phyloP scores from a whole-genome alignment of 2,113 vertebrate genomes.

The Erythrolamprus reginae region DNA sequence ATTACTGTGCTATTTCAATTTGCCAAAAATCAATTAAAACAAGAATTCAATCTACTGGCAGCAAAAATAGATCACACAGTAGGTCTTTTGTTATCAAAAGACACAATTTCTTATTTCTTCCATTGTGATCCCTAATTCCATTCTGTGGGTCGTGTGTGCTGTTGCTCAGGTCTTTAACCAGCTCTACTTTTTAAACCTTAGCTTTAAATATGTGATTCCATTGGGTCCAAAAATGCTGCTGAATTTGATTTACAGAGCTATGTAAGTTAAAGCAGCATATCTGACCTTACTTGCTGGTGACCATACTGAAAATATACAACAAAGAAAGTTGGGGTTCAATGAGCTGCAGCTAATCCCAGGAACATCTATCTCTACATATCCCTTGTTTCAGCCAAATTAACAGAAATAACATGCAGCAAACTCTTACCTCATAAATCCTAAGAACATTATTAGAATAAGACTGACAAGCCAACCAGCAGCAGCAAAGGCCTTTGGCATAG shows the following conservation, averaged over 20 bases:
- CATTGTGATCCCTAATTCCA: not conserved
- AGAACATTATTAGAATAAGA: conserved; percentile 81
- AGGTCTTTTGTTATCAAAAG: not conserved
- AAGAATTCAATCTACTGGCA: not conserved
- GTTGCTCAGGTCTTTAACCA: not conserved
- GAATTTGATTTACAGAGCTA: not conserved
- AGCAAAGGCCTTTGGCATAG: conserved; percentile 96
- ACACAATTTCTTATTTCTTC: not conserved
- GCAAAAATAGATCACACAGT: not conserved
- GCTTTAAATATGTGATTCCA: not conserved
- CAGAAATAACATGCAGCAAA: rapidly evolving
- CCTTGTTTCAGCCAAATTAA: not conserved
- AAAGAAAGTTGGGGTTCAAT: not conserved
- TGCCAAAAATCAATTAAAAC: not conserved
- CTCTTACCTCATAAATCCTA: conserved; percentile 93
- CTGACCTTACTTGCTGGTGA: not conserved
- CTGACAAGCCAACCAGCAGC: conserved; percentile 91
- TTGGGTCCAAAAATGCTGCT: not conserved
- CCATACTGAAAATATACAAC: not conserved
- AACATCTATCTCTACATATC: not conserved
- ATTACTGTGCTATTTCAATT: not conserved
- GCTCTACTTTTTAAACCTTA: not conserved
- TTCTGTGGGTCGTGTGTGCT: not conserved
- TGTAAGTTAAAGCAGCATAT: not conserved
- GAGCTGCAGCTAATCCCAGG: not conserved